Evolutionary conservation across 2,888 invertebrate genomes (phyloP).

Genomic region (Spilarctia lutea): DNA sequence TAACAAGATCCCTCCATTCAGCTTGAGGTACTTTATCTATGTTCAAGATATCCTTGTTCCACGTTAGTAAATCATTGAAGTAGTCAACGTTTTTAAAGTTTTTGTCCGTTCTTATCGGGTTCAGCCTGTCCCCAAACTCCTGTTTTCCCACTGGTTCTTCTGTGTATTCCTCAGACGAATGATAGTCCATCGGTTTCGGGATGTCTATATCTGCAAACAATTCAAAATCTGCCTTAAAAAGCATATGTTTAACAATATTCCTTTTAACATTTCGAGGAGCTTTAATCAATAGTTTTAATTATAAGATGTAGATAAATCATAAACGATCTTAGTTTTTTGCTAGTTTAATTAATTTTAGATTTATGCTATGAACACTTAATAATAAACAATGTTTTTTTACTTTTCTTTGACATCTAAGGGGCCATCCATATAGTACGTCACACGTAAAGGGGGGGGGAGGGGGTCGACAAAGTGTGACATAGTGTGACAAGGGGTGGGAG

Average conservation of each 20-base stretch:
- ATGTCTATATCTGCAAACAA: background rate
- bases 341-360: no score
- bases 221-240: background rate
- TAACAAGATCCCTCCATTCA: constrained; percentile 48
- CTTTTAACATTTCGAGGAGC: background rate
- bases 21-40: constrained; percentile 46
- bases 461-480: no score
- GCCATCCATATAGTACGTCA: no score
- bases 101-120: background rate
- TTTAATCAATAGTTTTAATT: background rate
- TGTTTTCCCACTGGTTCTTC: background rate
- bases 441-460: no score
- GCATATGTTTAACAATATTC: background rate
- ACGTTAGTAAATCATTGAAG: constrained; percentile 63
- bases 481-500: no score
- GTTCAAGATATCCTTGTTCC: constrained; percentile 64
- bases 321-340: no score
- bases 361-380: no score
- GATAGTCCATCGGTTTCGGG: background rate
- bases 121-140: background rate
- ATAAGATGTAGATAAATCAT: no score
- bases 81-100: constrained; percentile 49
- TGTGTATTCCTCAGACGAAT: background rate
- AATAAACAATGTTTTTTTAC: no score
- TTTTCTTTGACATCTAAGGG: no score